These are phyloP conservation scores for Grapholita molesta DNA, from an alignment of 1,140 invertebrate species.

Conservation along the genomic window DNA sequence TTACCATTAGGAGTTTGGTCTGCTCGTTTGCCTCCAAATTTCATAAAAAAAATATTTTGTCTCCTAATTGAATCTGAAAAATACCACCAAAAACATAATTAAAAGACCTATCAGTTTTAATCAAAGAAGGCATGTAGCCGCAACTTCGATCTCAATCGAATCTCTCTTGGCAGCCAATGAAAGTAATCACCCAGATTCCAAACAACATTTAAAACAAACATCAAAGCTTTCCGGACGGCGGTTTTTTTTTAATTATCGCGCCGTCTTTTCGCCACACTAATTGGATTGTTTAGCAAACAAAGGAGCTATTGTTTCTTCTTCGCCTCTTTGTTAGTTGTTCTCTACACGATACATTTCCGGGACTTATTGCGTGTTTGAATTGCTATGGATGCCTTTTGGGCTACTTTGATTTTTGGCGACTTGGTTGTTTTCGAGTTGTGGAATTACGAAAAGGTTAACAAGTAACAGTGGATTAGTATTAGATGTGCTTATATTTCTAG, in stretches of 20 bases:
- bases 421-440: neutral
- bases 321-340: conserved; percentile 12
- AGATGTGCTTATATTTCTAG: too few species aligned
- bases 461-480: too few species aligned
- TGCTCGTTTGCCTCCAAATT: too few species aligned
- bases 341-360: conserved; percentile 3
- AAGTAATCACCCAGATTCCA: neutral
- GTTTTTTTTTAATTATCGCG: conserved; percentile 1
- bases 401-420: neutral
- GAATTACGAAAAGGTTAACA: too few species aligned
- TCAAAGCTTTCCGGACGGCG: neutral
- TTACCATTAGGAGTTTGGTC: too few species aligned
- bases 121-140: too few species aligned
- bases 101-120: too few species aligned
- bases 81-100: too few species aligned
- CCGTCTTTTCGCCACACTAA: conserved; percentile 35
- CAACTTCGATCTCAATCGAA: neutral
- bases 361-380: neutral
- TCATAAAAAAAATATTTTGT: too few species aligned
- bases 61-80: too few species aligned
- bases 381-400: neutral
- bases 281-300: conserved; percentile 49
- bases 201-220: neutral
- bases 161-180: neutral
- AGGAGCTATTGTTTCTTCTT: conserved; percentile 28